Conservation (phyloP, 2,113 vertebrate species). For the Entosphenus tridentatus region DNA sequence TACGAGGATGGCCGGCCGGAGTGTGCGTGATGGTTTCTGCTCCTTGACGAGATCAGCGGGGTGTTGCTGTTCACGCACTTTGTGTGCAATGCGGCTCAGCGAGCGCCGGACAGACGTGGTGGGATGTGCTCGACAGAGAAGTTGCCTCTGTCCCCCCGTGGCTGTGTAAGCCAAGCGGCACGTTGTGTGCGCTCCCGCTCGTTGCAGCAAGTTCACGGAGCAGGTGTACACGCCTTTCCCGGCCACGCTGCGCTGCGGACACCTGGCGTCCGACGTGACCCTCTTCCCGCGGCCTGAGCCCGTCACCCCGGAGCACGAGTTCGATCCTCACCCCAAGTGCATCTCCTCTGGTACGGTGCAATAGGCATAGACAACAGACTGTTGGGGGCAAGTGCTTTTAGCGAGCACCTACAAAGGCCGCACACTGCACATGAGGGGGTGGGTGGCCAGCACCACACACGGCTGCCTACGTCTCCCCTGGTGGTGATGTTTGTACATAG, state of each 20-base stretch:
- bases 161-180: too few species aligned
- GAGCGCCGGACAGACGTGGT: too few species aligned
- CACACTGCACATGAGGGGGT: background rate
- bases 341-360: slow-evolving; percentile 53
- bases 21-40: too few species aligned
- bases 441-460: background rate
- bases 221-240: slow-evolving; percentile 82
- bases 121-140: too few species aligned
- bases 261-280: slow-evolving; percentile 77
- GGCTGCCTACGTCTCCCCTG: background rate
- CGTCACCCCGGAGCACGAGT: slow-evolving; percentile 66
- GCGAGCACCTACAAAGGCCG: background rate
- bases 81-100: too few species aligned
- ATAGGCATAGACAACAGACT: background rate
- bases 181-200: too few species aligned
- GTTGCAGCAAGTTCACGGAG: slow-evolving; percentile 61
- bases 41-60: too few species aligned
- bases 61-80: too few species aligned
- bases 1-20: too few species aligned
- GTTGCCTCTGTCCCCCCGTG: too few species aligned
- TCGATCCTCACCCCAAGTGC: slow-evolving; percentile 54
- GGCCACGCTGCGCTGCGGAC: slow-evolving; percentile 73
- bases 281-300: slow-evolving; percentile 89
- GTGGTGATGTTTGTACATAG: background rate
- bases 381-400: background rate